These are phyloP conservation scores for Chelonia mydas DNA, from an alignment of 2,797 vertebrate species.

Conservation along the genomic window DNA sequence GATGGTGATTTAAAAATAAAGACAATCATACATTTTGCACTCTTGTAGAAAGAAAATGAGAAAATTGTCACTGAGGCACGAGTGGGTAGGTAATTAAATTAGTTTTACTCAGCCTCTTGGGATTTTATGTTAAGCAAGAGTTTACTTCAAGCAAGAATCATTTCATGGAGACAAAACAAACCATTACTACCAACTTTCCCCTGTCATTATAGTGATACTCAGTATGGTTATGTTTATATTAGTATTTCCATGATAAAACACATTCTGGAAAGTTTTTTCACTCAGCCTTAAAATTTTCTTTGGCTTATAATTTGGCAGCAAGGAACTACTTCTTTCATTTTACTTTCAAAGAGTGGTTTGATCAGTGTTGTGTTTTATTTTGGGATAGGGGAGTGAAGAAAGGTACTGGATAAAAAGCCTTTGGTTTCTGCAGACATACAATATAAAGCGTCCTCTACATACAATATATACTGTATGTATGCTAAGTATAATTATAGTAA, in stretches of 20 bases:
- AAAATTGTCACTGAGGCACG: not conserved
- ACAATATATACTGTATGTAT: accelerated
- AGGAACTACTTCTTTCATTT: not conserved
- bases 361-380: not conserved
- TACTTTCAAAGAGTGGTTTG: not conserved
- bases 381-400: not conserved
- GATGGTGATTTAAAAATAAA: not conserved
- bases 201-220: not conserved
- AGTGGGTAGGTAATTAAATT: not conserved
- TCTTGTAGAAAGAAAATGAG: not conserved
- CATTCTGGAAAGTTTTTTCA: not conserved
- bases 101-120: not conserved
- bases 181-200: not conserved
- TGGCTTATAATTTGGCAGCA: not conserved
- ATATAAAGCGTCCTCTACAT: not conserved
- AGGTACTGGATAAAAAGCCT: not conserved
- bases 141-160: not conserved
- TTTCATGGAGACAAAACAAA: not conserved
- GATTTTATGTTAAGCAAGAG: not conserved
- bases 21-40: not conserved
- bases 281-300: not conserved
- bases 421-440: not conserved
- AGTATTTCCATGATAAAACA: not conserved
- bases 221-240: not conserved
- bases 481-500: not conserved